Percentiles rank a stretch among this genome's conserved stretches.
phyloP scores from a whole-genome alignment of 2,888 invertebrate genomes.

The Tethea ocularis region DNA sequence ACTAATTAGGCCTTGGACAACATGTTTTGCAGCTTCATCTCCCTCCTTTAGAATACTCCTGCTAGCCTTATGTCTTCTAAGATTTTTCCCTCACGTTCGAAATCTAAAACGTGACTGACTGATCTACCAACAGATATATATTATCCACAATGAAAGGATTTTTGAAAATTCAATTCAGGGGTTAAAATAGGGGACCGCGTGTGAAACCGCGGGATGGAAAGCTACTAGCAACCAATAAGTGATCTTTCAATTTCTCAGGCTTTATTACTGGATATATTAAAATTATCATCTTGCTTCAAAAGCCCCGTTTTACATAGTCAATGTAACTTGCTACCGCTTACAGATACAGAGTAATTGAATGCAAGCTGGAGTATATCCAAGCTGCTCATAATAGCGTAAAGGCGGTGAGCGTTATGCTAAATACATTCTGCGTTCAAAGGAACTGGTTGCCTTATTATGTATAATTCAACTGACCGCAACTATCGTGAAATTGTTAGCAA shows the following conservation, averaged over 20 bases:
- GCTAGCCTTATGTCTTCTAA: no score
- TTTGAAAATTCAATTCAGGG: no score
- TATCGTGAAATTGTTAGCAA: not conserved
- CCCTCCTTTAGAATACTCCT: no score
- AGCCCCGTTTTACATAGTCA: constrained; percentile 22
- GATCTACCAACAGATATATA: no score
- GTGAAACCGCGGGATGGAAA: no score
- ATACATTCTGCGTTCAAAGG: constrained; percentile 44
- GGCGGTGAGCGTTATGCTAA: constrained; percentile 47
- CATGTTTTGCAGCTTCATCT: no score
- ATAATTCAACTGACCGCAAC: constrained; percentile 1
- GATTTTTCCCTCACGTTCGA: no score
- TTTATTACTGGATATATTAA: not conserved
- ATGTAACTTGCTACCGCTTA: constrained; percentile 29
- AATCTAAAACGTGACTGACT: no score
- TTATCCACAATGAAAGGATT: no score
- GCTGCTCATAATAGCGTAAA: constrained; percentile 43
- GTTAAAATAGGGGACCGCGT: no score
- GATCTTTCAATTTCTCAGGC: not conserved
- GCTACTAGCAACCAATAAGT: not conserved
- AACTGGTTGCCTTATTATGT: constrained; percentile 9
- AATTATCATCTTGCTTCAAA: not conserved
- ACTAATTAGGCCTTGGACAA: no score
- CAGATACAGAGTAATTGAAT: constrained; percentile 46
- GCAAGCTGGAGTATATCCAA: constrained; percentile 40